Conservation (phyloP, 2,113 vertebrate species). For the Dicerorhinus sumatrensis region DNA sequence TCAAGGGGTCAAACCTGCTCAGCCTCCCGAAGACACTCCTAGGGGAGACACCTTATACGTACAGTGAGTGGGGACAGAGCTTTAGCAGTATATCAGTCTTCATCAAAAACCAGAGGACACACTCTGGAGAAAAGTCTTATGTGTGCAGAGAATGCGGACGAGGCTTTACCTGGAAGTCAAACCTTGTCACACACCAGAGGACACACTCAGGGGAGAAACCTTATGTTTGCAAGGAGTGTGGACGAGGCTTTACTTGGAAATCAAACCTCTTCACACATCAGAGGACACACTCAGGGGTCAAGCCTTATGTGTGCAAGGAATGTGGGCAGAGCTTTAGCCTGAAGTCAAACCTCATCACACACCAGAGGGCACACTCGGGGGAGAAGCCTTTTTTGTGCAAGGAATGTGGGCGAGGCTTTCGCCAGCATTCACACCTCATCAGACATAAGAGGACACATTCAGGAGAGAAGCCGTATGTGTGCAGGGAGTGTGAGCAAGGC, state of each 20-base stretch:
- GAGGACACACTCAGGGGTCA: conserved; percentile 24
- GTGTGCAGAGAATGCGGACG: conserved; percentile 62
- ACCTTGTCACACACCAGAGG: conserved; percentile 6
- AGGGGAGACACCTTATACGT: not conserved
- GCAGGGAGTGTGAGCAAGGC: not conserved
- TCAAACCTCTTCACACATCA: not conserved
- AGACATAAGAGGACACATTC: conserved; percentile 4
- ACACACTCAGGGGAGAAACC: conserved; percentile 69
- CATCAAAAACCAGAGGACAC: not conserved
- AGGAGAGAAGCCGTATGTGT: conserved; percentile 45
- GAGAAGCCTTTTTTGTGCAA: conserved; percentile 65
- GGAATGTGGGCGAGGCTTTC: conserved; percentile 5
- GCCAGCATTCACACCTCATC: conserved; percentile 32
- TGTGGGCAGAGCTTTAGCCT: conserved; percentile 34
- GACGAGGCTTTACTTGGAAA: not conserved
- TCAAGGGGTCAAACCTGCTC: conserved; percentile 25
- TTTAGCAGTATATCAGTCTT: not conserved
- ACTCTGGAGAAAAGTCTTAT: not conserved
- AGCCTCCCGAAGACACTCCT: not conserved
- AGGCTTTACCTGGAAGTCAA: conserved; percentile 33
- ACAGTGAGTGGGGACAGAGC: not conserved
- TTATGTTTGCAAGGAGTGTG: conserved; percentile 47
- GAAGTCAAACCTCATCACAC: conserved; percentile 16
- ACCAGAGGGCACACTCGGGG: conserved; percentile 58
- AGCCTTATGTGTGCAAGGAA: conserved; percentile 17